Conservation (phyloP, 2,113 vertebrate genomes). For the Microcebus murinus region DNA sequence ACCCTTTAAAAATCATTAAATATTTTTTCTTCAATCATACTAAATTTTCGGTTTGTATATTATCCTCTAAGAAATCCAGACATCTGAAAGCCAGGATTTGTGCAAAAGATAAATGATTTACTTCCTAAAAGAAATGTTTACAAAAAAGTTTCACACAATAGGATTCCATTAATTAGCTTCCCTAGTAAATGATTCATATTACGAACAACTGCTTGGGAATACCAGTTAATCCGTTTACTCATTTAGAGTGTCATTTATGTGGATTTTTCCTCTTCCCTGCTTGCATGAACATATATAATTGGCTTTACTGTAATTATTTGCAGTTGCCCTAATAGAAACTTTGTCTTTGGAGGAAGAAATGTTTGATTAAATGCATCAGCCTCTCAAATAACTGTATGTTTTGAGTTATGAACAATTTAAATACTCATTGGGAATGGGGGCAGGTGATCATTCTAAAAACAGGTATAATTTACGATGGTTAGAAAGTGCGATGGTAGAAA, state of each 20-base stretch:
- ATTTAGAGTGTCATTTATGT: slow-evolving; percentile 28
- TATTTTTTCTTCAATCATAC: slow-evolving; percentile 11
- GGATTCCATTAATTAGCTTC: slow-evolving; percentile 31
- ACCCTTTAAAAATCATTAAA: background rate
- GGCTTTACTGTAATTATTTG: slow-evolving; percentile 47
- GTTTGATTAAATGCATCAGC: slow-evolving; percentile 18
- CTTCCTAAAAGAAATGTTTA: slow-evolving; percentile 36
- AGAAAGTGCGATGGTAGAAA: slow-evolving; percentile 7
- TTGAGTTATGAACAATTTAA: slow-evolving; percentile 19
- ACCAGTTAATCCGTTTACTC: slow-evolving; percentile 24
- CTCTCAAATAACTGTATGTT: background rate
- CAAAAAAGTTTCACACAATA: background rate
- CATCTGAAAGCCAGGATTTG: background rate
- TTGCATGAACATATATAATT: background rate
- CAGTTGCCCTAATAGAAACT: slow-evolving; percentile 32
- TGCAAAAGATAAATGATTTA: slow-evolving; percentile 8
- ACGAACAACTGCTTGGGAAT: slow-evolving; percentile 32
- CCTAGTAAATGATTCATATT: background rate
- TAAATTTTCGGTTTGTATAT: slow-evolving; percentile 39
- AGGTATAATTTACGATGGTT: background rate
- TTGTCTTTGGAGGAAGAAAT: slow-evolving; percentile 49
- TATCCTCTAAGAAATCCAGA: slow-evolving; percentile 31
- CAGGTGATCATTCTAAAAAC: slow-evolving; percentile 28
- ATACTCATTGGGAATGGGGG: background rate
- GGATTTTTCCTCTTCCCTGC: background rate